These are phyloP conservation scores for Philereme transversata DNA, from an alignment of 2,888 invertebrate species.

Conservation along the genomic window DNA sequence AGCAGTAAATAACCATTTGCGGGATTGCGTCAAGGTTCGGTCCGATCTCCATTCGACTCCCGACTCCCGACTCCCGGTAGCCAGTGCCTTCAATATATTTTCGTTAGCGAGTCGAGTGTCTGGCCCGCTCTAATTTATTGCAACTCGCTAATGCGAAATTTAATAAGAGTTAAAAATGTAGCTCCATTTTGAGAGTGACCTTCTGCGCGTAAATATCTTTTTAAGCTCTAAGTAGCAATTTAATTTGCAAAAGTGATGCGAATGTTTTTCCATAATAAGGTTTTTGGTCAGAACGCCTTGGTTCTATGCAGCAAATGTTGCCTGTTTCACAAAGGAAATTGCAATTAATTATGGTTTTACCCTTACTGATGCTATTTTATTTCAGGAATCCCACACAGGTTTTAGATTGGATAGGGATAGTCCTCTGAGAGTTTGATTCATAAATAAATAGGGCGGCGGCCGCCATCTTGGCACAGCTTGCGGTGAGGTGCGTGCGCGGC, in stretches of 20 bases:
- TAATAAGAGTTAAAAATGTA: conserved; percentile 57
- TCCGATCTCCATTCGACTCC: conserved; percentile 26
- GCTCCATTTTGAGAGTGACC: conserved; percentile 34
- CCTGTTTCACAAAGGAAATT: conserved; percentile 19
- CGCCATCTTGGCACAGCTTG: conserved; percentile 52
- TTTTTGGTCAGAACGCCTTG: too few relatives aligned
- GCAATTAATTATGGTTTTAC: conserved; percentile 12
- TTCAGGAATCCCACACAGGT: conserved; percentile 41
- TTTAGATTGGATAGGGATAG: conserved; percentile 55
- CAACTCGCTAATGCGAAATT: conserved; percentile 62
- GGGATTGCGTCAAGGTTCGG: conserved; percentile 36
- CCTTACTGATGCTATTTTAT: conserved; percentile 28
- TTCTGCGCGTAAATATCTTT: background rate
- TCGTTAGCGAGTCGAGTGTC: conserved; percentile 56
- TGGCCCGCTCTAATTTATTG: conserved; percentile 61
- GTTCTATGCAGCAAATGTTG: background rate
- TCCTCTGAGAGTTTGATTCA: conserved; percentile 57
- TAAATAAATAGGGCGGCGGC: conserved; percentile 61
- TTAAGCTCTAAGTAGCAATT: too few relatives aligned
- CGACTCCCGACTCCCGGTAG: conserved; percentile 8
- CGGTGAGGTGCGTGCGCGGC: conserved; percentile 53
- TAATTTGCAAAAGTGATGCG: too few relatives aligned
- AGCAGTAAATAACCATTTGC: conserved; percentile 41
- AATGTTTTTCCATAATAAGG: too few relatives aligned
- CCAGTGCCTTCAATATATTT: conserved; percentile 56